Base-by-base conservation (phyloP, 2,888 invertebrate genomes). In the Scaptomyza parva region DNA sequence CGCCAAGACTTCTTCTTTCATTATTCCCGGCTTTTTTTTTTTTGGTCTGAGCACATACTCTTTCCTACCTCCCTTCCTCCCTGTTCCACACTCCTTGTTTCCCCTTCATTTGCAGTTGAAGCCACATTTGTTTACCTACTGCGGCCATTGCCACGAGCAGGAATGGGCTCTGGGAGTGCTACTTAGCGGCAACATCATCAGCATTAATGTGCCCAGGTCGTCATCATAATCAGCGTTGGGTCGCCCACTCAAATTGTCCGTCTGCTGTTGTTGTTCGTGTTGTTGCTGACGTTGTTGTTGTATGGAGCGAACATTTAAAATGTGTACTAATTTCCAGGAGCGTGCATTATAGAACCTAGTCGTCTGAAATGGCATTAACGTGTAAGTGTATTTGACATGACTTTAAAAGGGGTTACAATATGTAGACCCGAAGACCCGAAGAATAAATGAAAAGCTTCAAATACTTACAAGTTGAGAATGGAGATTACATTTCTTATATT, bases 131-230 rank as follows among this genome's bases (percentile, higher is more conserved):
- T 66, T 78, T 65, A 70, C 78, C 82, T 62, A 51, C 54, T 37
- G 44, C 57, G 55, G 52, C 47, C 17, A 20, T 52, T 48, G n/a
- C 40, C 37, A 8, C 26, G 8, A 20, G 48, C 47, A 9, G 48
- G 52, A 59, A 69, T 73, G 74, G 68, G 75, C 60, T 60, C 68
- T 67, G 79, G 81, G 84, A 78, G 76, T 76, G 80, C 80, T 84
- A 80, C 84, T 80, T 80, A 80, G 84, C 80, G 78, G 84, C 73
- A 84, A 78, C 80, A 80, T 84, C 84, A 80, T 84, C 80, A 80
- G 73, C 80, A 72, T 84, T 80, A 80, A 80, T 80, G 80, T 72
- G 76, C 76, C 84, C 81, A 70, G 84, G 69, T 81, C 78, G 73
- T 76, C 73, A 65, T 76, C 69, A 84, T 84, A 80, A 80, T 80